Conservation (phyloP, 30 jellyfish, hydroid and myxozoan genomes). For the Turritopsis dohrnii region DNA sequence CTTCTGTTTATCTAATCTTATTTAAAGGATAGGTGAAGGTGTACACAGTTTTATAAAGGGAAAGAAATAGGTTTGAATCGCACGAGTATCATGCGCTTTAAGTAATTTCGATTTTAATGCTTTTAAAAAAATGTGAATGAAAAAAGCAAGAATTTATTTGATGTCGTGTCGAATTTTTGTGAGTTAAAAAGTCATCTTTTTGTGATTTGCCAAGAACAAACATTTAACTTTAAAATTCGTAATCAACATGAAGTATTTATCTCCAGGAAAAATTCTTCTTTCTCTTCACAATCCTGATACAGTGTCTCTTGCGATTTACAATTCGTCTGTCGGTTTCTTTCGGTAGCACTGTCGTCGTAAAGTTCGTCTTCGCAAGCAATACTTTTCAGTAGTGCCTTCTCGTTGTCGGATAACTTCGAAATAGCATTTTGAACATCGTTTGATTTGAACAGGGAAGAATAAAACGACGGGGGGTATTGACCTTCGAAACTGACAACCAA, state of each 20-base stretch:
- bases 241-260: not conserved
- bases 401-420: not conserved
- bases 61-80: too few relatives aligned
- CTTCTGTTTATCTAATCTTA: too few relatives aligned
- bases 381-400: not conserved
- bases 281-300: not conserved
- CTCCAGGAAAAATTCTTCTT: not conserved
- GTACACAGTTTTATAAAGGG: too few relatives aligned
- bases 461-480: not conserved
- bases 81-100: too few relatives aligned
- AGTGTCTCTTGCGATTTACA: not conserved
- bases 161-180: too few relatives aligned
- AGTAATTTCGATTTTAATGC: too few relatives aligned
- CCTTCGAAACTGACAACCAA: not conserved
- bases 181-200: too few relatives aligned
- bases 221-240: too few relatives aligned
- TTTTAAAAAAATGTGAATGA: too few relatives aligned
- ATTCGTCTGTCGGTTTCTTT: not conserved
- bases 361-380: not conserved
- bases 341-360: not conserved
- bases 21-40: too few relatives aligned
- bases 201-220: too few relatives aligned
- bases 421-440: not conserved
- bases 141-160: too few relatives aligned
- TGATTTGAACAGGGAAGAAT: not conserved